Conservation (phyloP, 2,797 vertebrate species). For the Pipistrellus nathusii region DNA sequence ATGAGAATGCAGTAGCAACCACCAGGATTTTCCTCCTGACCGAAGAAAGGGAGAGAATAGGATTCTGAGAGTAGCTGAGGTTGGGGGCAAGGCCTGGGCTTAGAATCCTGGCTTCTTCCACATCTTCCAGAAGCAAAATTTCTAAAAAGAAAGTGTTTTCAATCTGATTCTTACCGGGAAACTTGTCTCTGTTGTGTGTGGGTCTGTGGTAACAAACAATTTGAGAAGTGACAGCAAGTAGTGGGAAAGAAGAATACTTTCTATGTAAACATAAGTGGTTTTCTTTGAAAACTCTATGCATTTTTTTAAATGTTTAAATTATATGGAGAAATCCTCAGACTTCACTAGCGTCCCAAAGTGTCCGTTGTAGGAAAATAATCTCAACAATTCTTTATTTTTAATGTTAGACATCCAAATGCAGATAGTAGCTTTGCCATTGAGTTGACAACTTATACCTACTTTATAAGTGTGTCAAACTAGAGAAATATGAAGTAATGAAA, state of each 20-base stretch:
- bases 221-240: not conserved
- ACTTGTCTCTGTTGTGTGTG: not conserved
- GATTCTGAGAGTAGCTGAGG: not conserved
- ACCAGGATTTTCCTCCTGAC: not conserved
- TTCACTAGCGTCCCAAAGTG: not conserved
- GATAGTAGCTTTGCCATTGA: not conserved
- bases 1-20: not conserved
- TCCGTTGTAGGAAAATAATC: not conserved
- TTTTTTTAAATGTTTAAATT: conserved; percentile 24
- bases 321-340: not conserved
- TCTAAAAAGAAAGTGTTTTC: not conserved
- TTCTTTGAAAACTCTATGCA: conserved; percentile 13
- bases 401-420: not conserved
- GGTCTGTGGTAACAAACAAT: not conserved
- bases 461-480: conserved; percentile 48
- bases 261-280: not conserved
- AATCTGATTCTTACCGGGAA: not conserved
- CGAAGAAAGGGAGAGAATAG: not conserved
- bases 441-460: not conserved
- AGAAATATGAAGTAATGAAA: conserved; percentile 57
- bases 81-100: not conserved
- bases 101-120: not conserved
- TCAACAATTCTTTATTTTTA: not conserved
- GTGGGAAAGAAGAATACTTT: not conserved
- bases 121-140: not conserved